Evolutionary conservation across 2,113 vertebrate species (phyloP).

Genomic region (Brachionichthys hirsutus): DNA sequence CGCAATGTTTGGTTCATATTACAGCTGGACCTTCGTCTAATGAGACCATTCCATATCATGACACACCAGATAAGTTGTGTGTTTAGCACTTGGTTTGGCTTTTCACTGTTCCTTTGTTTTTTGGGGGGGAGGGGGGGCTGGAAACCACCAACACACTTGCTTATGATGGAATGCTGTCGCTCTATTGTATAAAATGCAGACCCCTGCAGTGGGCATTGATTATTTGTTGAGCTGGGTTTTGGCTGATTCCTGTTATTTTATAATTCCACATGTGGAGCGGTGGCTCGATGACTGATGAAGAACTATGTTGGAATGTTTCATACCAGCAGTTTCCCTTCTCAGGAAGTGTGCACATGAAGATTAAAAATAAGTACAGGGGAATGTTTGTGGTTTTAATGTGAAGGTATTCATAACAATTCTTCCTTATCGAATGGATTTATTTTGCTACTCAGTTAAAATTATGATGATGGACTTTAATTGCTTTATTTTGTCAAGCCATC

Average conservation of each 20-base stretch:
- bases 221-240: slow-evolving; percentile 65
- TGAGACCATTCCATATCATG: slow-evolving; percentile 3
- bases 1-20: slow-evolving; percentile 27
- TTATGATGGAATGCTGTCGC: slow-evolving; percentile 47
- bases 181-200: too few relatives aligned
- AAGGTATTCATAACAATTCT: slow-evolving; percentile 5
- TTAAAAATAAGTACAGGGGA: slow-evolving; percentile 28
- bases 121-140: slow-evolving; percentile 7
- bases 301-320: slow-evolving; percentile 40
- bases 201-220: slow-evolving; percentile 36
- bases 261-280: slow-evolving; percentile 51
- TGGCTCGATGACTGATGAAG: slow-evolving; percentile 42
- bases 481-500: not conserved
- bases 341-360: slow-evolving; percentile 33
- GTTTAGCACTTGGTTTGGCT: slow-evolving; percentile 38
- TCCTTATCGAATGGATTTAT: too few relatives aligned
- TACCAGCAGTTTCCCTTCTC: slow-evolving; percentile 36
- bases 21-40: slow-evolving; percentile 9
- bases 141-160: slow-evolving; percentile 55
- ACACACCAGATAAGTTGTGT: slow-evolving; percentile 10
- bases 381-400: slow-evolving; percentile 34
- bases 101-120: slow-evolving; percentile 25
- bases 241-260: slow-evolving; percentile 60
- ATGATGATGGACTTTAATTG: too few relatives aligned
- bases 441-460: not conserved